These are phyloP conservation scores for Virgularia gustaviana DNA, from an alignment of 92 coral and sea anemone species.

Conservation along the genomic window DNA sequence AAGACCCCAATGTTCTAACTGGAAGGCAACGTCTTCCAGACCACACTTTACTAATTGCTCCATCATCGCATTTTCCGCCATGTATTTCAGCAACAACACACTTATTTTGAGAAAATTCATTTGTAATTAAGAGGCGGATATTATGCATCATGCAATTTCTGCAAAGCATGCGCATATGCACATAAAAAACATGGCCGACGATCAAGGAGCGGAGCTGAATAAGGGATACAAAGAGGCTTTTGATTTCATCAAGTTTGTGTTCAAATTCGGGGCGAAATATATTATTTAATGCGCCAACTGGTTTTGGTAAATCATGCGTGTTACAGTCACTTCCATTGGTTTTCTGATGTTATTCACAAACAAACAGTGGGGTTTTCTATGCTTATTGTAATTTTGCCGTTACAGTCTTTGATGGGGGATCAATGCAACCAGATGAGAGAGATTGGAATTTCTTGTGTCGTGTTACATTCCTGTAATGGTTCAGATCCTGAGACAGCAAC, in stretches of 20 bases:
- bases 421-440: conserved; percentile 20
- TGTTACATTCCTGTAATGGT: too few relatives aligned
- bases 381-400: not conserved
- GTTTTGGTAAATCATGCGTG: conserved; percentile 3
- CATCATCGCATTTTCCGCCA: conserved; percentile 18
- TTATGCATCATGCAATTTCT: too few relatives aligned
- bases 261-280: not conserved
- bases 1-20: conserved; percentile 12
- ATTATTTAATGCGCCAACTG: conserved; percentile 6
- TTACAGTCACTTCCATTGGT: conserved; percentile 5
- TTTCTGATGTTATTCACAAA: not conserved
- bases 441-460: conserved; percentile 6
- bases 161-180: too few relatives aligned
- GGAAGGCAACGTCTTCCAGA: conserved; percentile 6
- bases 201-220: not conserved
- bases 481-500: not conserved
- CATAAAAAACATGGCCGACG: not conserved
- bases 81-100: too few relatives aligned
- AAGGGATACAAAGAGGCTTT: not conserved
- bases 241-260: not conserved
- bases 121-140: too few relatives aligned
- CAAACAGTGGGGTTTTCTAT: not conserved
- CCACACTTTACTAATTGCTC: conserved; percentile 23
- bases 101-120: too few relatives aligned
- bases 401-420: conserved; percentile 14